Evolutionary conservation across 2,113 vertebrate genomes (phyloP), one percentile per base, ranked within the genome.

Genomic region (Triplophysa rosa): DNA sequence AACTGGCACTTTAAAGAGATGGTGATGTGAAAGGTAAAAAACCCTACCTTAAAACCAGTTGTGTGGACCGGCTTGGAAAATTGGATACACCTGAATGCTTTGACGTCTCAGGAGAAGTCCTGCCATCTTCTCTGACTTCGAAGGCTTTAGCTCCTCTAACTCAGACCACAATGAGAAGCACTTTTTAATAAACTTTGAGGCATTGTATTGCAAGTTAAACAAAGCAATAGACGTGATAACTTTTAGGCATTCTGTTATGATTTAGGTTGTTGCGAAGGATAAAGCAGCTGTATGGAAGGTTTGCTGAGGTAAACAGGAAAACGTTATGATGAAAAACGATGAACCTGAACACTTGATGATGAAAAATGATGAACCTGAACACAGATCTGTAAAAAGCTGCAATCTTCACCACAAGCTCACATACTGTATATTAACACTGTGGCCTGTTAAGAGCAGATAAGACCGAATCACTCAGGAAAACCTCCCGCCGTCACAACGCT

Each of bases 391-490:
- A 76, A 19, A 24, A 76, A 76, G 40, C 33, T 77, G 24, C 62
- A 77, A 52, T 33, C 29, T 77, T 62, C 52, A 24, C 10, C 52
- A 52, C 64, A 61, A 52, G 40, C 23, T 16, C 49, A 69, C 64
- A 69, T 4, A n/a, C n/a, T n/a, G n/a, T n/a, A 29, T 4, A 29
- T 76, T 64, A 83, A 76, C 72, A 49, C 47, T 19, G 72, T 19
- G 19, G 67, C 73, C 78, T 72, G 78, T 66, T 63, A 66, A 67
- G 73, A 17, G 26, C 67, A 33, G 82, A 83, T 80, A 78, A 84
- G 82, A 75, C 49, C 5, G 45, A 73, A 23, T 26, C 62, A 37
- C 66, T 42, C 19, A 33, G 74, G 45, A 65, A 65, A 77, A 54
- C 73, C 26, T 76, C 61, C 74, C 47, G 19, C 54, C 79, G 64